Evolutionary conservation across 2,888 invertebrate species (phyloP).

Genomic region (Exocentrus adspersus): DNA sequence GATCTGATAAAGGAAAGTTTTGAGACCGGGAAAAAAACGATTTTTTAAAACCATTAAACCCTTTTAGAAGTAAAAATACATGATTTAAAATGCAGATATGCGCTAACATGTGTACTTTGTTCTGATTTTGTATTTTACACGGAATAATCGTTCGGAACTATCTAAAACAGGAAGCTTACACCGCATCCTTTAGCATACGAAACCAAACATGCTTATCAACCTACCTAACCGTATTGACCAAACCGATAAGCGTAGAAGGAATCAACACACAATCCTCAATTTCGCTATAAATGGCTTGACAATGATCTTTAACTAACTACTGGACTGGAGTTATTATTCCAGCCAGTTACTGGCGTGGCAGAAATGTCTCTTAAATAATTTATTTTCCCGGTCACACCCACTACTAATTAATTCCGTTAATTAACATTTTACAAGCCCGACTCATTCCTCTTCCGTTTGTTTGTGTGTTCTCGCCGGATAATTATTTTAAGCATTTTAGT

Average conservation of each 20-base stretch:
- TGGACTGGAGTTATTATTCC: neutral
- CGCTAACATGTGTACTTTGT: no score
- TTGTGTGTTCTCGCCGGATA: neutral
- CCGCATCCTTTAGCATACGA: slow-evolving; percentile 17
- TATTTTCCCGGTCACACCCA: slow-evolving; percentile 20
- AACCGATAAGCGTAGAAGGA: slow-evolving; percentile 12
- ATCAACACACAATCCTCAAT: slow-evolving; percentile 4
- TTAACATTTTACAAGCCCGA: slow-evolving; percentile 16
- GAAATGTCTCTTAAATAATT: slow-evolving; percentile 6
- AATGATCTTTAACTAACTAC: neutral
- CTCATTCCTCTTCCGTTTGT: slow-evolving; percentile 4
- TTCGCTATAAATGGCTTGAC: neutral
- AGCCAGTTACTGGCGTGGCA: neutral
- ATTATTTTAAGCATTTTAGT: slow-evolving; percentile 8
- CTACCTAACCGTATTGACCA: slow-evolving; percentile 9
- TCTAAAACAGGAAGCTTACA: slow-evolving; percentile 20
- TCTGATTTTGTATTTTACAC: neutral
- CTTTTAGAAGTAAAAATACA: no score
- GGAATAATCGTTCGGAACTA: slow-evolving; percentile 1
- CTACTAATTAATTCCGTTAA: slow-evolving; percentile 21
- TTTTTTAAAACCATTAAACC: no score
- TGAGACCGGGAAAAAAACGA: no score
- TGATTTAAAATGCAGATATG: no score
- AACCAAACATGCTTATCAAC: slow-evolving; percentile 9
- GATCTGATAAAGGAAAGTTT: no score